Base-by-base conservation (phyloP, 2,113 vertebrate genomes). In the Mobula birostris region DNA sequence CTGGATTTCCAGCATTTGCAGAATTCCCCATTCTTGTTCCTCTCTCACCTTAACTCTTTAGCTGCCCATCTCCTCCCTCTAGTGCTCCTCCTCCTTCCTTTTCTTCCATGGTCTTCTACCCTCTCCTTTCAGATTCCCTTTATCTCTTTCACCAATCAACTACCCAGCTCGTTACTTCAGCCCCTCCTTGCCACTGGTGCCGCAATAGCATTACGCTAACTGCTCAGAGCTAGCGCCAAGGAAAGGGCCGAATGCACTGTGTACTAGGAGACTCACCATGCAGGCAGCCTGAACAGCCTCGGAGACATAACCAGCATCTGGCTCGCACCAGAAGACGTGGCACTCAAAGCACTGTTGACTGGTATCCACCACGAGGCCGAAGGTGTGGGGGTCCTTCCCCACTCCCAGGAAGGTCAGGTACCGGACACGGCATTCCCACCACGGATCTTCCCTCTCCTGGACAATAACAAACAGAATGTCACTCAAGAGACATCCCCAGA, bases 361-460 rank as follows among this genome's bases (percentile, higher is more conserved):
- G 58, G 95, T 96, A 95, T 97, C 97, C 21, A 96, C 96, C 48
- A 97, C 97, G 95, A 97, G 96, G 0, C 97, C 97, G 29, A 97
- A 97, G 8, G 97, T 97, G 95, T 97, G 97, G 7, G 96, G 96
- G 0, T 97, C 97, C 36, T 95, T 96, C 95, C 97, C 97, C 94
- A 97, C 95, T 0, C 97, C 97, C 95, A 97, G 96, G 94, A 99
- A 99, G 95, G 98, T 99, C 96, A 99, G 97, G 2, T 98, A 98
- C 7, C 98, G 97, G 79, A 99, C 98, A 95, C 98, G 97, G 94
- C 97, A 98, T 95, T 99, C 98, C 98, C 98, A 99, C 92, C 98
- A 95, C 2, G 97, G 97, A 9, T 98, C 96, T 21, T 97, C 97
- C 48, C 97, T 97, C 96, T 97, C 95, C 79, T 19, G 36, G 58